Base-by-base conservation (phyloP, 2,113 vertebrate species). In the Phylloscopus trochiloides region DNA sequence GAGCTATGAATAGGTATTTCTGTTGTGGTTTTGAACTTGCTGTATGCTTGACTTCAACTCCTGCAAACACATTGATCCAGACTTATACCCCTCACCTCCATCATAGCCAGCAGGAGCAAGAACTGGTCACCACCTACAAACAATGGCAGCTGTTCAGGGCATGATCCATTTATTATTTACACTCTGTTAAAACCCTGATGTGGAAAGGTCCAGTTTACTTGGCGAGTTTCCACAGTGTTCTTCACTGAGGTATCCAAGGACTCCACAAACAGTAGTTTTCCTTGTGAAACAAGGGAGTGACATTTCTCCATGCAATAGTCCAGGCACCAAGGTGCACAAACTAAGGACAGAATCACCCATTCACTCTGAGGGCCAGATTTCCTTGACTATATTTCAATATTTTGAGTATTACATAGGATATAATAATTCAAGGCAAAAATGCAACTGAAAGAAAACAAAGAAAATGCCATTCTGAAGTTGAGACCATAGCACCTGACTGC, bases 391-490 rank as follows among this genome's bases (percentile, higher is more conserved):
- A 65, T 84, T 77, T 70, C 73, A 61, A 36, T 47, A 20, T 70
- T 47, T 80, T 10, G 10, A n/a, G 12, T 72, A 38, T 32, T 68
- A 80, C 9, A 22, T 2, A 14, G 5, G 22, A 22, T 47, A 51
- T 14, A 59, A 55, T 7, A 68, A 68, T 76, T 68, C 73, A 86
- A 74, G 17, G 34, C 16, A 58, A 55, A 86, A 8, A 3, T 89
- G 36, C 17, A 25, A 38, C 17, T 65, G 22, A 58, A 58, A 58
- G 14, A 58, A 58, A 36, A 58, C 14, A 34, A 58, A 68, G 63
- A 73, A 87, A 95, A 55, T 0, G 2, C 20, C 0, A 0, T 31
- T 62, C 26, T 84, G 24, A 55, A 52, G 8, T 2, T 48, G 40
- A 77, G 36, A 73, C 5, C 8, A 12, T 9, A 67, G 6, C 14